Evolutionary conservation across 2,797 vertebrate genomes (phyloP).

Genomic region (Melanotaenia nigrans): DNA sequence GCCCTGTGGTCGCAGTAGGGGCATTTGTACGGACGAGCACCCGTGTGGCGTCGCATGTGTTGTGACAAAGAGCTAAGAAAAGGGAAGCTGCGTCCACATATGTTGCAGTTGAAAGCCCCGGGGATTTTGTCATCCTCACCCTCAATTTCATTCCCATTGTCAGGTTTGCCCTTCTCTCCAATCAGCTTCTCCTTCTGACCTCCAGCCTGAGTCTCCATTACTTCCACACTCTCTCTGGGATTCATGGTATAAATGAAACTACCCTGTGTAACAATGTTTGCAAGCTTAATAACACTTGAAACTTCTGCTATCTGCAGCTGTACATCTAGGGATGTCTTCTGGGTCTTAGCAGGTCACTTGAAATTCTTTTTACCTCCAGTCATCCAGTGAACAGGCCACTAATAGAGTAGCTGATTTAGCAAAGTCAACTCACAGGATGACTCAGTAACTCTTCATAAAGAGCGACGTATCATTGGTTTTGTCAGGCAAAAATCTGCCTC

Average conservation of each 20-base stretch:
- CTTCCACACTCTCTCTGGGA: constrained; percentile 77
- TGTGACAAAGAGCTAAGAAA: constrained; percentile 96
- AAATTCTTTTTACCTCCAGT: constrained; percentile 56
- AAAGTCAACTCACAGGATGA: constrained; percentile 44
- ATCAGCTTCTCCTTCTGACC: constrained; percentile 54
- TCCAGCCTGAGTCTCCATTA: constrained; percentile 69
- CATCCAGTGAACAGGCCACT: constrained; percentile 56
- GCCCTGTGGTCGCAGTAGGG: constrained; percentile 96
- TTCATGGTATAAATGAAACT: constrained; percentile 79
- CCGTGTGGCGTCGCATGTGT: constrained; percentile 97
- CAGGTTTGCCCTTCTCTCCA: constrained; percentile 68
- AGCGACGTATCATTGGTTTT: constrained; percentile 31
- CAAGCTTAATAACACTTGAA: constrained; percentile 50
- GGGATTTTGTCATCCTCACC: constrained; percentile 83
- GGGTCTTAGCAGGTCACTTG: constrained; percentile 40
- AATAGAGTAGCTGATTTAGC: constrained; percentile 57
- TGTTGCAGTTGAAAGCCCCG: constrained; percentile 87
- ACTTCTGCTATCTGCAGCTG: constrained; percentile 72
- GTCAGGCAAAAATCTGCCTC: background rate
- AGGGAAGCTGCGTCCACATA: constrained; percentile 94
- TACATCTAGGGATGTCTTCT: constrained; percentile 66
- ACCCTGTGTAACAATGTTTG: constrained; percentile 34
- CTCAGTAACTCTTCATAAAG: constrained; percentile 30
- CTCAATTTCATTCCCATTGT: constrained; percentile 51
- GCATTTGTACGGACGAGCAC: constrained; percentile 95